phyloP scores from a whole-genome alignment of 2,888 invertebrate genomes.

The Azorinus chamasolen region DNA sequence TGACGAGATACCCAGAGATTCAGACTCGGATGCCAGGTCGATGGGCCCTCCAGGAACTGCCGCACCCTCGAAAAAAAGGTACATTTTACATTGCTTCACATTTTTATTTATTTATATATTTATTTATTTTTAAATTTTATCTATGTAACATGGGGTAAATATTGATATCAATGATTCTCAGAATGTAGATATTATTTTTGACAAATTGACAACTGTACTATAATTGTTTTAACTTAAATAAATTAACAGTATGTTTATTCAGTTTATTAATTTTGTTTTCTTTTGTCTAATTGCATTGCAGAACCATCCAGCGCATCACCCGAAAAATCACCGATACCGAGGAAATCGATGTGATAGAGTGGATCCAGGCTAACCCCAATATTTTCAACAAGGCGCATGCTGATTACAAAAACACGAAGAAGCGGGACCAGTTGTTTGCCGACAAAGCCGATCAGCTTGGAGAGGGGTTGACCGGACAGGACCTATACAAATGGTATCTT shows the following conservation, averaged over 20 bases:
- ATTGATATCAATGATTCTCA: slow-evolving; percentile 48
- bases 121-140: slow-evolving; percentile 40
- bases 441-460: slow-evolving; percentile 48
- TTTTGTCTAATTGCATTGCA: slow-evolving; percentile 53
- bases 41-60: slow-evolving; percentile 21
- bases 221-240: too few species aligned
- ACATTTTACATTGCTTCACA: slow-evolving; percentile 44
- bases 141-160: slow-evolving; percentile 47
- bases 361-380: slow-evolving; percentile 48
- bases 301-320: slow-evolving; percentile 50
- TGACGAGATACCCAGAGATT: slow-evolving; percentile 27
- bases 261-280: slow-evolving; percentile 48
- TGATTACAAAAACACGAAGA: slow-evolving; percentile 52
- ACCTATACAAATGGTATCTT: slow-evolving; percentile 47
- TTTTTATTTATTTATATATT: slow-evolving; percentile 42
- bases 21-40: slow-evolving; percentile 31
- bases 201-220: slow-evolving; percentile 47
- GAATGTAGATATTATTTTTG: slow-evolving; percentile 47
- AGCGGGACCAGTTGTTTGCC: slow-evolving; percentile 48
- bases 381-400: slow-evolving; percentile 48
- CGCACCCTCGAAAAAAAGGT: slow-evolving; percentile 33
- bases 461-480: slow-evolving; percentile 53
- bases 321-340: slow-evolving; percentile 49
- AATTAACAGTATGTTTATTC: slow-evolving; percentile 47
- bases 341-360: slow-evolving; percentile 49